phyloP scores from a whole-genome alignment of 2,888 invertebrate species.

The Andrena fulva region DNA sequence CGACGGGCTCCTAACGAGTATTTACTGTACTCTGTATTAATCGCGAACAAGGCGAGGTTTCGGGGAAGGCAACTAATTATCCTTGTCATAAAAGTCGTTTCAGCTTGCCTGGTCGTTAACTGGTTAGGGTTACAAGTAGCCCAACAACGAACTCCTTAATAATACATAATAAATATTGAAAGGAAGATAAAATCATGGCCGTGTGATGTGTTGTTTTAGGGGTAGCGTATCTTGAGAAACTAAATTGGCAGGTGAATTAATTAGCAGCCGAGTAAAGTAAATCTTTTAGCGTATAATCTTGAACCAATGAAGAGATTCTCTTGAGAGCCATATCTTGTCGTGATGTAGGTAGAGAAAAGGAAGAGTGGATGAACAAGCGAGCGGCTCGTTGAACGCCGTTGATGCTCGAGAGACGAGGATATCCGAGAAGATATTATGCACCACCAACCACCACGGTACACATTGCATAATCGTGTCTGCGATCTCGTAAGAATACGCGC shows the following conservation, averaged over 20 bases:
- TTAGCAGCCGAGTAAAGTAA: neutral
- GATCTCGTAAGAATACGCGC: neutral
- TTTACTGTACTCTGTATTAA: neutral
- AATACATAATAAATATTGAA: too few species aligned
- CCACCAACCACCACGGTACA: conserved; percentile 20
- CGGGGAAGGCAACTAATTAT: too few species aligned
- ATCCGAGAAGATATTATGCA: conserved; percentile 24
- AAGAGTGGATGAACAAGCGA: conserved; percentile 1
- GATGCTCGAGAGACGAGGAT: conserved; percentile 8
- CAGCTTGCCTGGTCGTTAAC: too few species aligned
- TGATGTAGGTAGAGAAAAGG: neutral
- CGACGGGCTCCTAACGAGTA: too few species aligned
- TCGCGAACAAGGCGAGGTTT: too few species aligned
- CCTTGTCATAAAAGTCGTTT: too few species aligned
- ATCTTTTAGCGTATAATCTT: neutral
- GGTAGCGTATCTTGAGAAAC: neutral
- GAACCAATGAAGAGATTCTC: neutral
- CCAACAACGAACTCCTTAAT: too few species aligned
- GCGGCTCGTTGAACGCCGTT: neutral
- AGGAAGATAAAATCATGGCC: too few species aligned
- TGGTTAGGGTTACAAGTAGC: too few species aligned
- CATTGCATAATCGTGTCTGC: conserved; percentile 28
- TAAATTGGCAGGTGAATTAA: conserved; percentile 13
- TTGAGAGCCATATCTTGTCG: conserved; percentile 2
- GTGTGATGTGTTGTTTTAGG: neutral